Base-by-base conservation (phyloP, 2,888 invertebrate species). In the Chalcosyrphus nemorum region DNA sequence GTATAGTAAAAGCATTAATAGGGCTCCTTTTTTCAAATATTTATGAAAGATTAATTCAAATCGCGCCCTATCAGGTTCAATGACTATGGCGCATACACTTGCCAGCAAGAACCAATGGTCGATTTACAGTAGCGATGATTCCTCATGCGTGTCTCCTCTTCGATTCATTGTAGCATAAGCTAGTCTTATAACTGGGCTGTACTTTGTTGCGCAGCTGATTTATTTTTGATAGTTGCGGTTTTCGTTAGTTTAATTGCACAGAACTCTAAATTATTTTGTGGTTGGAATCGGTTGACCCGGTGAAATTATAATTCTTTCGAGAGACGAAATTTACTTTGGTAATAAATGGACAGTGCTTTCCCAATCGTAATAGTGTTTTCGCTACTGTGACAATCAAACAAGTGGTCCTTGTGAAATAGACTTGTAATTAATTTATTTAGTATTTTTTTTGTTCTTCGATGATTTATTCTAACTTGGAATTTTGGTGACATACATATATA, bases 81-180 rank as follows among this genome's bases (percentile, higher is more conserved):
- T 68, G 80, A 75, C 80, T 78, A 68, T 57, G 54, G 38, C 15
- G 63, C 50, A n/a, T n/a, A 61, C 50, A 74, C 74, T 74, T 68
- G 74, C 52, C 17, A 17, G 38, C 47, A 27, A 2, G 32, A 15
- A 19, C 7, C 11, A 52, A 45, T 47, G 77, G 72, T 72, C 61
- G 54, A 63, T 76, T 63, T 61, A 68, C 66, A 57, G 76, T 76
- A 43, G 74, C 45, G 57, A 65, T 84, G 75, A n/a, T 38, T 74
- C 50, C 19, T 80, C 80, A 84, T 75, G 80, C 84, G 84, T 84
- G 70, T 84, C 84, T 84, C 84, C 84, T 74, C 45, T 43, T 71
- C 43, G 41, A 57, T 72, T 47, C 50, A 72, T 54, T 59, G 50
- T 80, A 78, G 17, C 59, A 61, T 45, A 78, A 61, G 66, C 35